Conservation (phyloP, 2,113 vertebrate species). For the Eurystomus gularis region DNA sequence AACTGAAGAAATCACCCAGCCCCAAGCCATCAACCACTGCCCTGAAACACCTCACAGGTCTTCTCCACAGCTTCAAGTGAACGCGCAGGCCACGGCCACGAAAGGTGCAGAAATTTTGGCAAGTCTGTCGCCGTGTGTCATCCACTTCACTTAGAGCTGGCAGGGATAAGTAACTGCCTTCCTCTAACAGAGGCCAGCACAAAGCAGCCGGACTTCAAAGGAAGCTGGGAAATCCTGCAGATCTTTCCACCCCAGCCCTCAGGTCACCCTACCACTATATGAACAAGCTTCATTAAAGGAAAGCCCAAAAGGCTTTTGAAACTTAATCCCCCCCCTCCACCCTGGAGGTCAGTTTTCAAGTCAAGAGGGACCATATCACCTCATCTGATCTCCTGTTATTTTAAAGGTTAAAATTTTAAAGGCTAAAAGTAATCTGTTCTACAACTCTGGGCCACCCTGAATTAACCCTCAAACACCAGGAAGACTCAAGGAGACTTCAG, state of each 20-base stretch:
- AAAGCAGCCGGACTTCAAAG: background rate
- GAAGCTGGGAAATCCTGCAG: background rate
- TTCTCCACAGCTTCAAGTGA: fast-evolving
- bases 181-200: background rate
- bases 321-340: background rate
- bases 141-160: background rate
- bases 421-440: background rate
- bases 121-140: background rate
- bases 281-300: background rate
- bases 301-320: background rate
- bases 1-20: background rate
- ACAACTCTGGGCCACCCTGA: background rate
- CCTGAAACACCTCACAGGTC: background rate
- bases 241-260: background rate
- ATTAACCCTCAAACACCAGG: background rate
- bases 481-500: background rate
- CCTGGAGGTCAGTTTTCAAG: background rate
- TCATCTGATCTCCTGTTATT: background rate
- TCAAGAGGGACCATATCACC: background rate
- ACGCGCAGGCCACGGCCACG: background rate
- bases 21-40: background rate
- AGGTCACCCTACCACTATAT: background rate
- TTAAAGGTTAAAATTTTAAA: background rate
- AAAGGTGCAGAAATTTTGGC: background rate
- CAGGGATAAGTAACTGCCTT: background rate